Evolutionary conservation across 2,113 vertebrate genomes (phyloP), one percentile per base, ranked within the genome.

Genomic region (Lophius piscatorius): DNA sequence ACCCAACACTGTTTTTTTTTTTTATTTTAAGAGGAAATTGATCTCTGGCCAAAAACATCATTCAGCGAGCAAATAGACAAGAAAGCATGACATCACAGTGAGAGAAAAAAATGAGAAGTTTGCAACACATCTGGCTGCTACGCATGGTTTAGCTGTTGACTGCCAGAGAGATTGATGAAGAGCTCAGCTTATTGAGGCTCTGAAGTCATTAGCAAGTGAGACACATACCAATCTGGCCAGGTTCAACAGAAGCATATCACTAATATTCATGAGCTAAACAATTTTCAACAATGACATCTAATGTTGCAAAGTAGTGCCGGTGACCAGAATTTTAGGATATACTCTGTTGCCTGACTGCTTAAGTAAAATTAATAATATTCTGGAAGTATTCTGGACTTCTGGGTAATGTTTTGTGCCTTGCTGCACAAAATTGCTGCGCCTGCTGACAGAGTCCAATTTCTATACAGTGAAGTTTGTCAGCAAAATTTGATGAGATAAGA

Each of bases 121-220:
- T 81, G 75, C 81, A 76, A 80, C 75, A 87, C 79, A 83, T 86
- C 85, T 86, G 83, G 85, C 83, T 69, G 70, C 66, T 52, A 48
- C 14, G 61, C 62, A 50, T 66, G 74, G 80, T 49, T 79, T 60
- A 66, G 68, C 75, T 65, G 66, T 51, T 52, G 71, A 76, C 70
- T 81, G 82, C 80, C 80, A 76, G 57, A 47, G 66, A 79, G 80
- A 83, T 83, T 82, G 76, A 76, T 72, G 76, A 85, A 80, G 46
- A 77, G 50, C 67, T 28, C 36, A 26, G 50, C 66, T 81, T 75
- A 73, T 56, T 36, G 44, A 70, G 42, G 34, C 75, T 68, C 67
- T 39, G 36, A 74, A 82, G 70, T 76, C 77, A 17, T 83, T 75
- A 83, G 60, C 50, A 38, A 66, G 63, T 68, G 20, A 52, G 56